Evolutionary conservation across 2,888 invertebrate genomes (phyloP), one percentile per base, ranked within the genome.

Genomic region (Caenorhabditis wallacei): DNA sequence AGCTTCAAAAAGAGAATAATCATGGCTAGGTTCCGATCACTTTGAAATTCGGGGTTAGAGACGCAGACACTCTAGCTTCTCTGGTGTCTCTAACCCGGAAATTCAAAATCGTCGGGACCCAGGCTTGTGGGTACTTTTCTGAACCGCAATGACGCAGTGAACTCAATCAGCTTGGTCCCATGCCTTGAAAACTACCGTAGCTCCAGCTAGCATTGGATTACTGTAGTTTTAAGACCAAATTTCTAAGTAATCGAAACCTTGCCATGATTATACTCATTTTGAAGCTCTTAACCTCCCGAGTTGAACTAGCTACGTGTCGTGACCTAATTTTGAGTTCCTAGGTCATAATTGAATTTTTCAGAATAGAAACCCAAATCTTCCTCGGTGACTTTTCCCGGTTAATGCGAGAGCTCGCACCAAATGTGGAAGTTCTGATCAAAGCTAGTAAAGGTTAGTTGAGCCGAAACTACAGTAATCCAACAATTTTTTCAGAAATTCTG

Each of bases 331-430:
- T 30, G 30, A 8, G 8, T 5, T 30, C 8, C 30, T 30, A 30
- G 30, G 30, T 8, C 30, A 30, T n/a, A 3, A 48, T 18, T 2
- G 16, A 43, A 43, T 10, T 43, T n/a, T 66, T 43, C 74, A 82
- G 82, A 56, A 69, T 82, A 37, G 82, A 82, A 64, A 79, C 74
- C 5, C 57, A 74, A 26, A 69, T 82, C 20, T 82, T 82, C 69
- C 74, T 78, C 7, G 24, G 69, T 11, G 82, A 82, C 22, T 82
- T 82, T 24, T 68, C 72, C 2, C 68, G 79, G 3, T 18, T 74
- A 5, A 82, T 82, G 79, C 63, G 74, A 53, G 82, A 82, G 40
- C 26, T 82, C 7, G 57, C 68, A 1, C 82, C 82, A 1, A 82
- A 82, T 40, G 72, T 79, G 18, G 74, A 72, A 8, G 63, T 74